Percentiles rank a stretch among this genome's conserved stretches.
Evolutionary conservation across 2,888 invertebrate genomes (phyloP).

Genomic region (Steinernema carpocapsae): DNA sequence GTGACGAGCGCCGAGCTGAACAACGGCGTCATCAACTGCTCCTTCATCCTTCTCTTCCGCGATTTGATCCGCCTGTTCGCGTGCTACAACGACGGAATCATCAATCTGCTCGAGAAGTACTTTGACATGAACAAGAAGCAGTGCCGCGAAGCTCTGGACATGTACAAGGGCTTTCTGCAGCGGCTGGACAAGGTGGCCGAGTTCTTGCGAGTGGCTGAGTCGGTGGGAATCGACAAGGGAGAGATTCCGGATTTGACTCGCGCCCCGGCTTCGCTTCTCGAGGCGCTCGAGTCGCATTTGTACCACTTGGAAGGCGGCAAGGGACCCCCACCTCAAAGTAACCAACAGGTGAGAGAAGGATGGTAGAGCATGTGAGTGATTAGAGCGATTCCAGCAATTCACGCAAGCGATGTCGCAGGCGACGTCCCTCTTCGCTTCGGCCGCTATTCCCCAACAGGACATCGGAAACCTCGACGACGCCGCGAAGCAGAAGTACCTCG

Average conservation of each 20-base stretch:
- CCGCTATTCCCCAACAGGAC: neutral
- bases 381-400: neutral
- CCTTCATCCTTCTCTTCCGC: slow-evolving; percentile 96
- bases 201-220: slow-evolving; percentile 84
- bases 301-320: slow-evolving; percentile 83
- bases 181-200: slow-evolving; percentile 98
- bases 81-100: slow-evolving; percentile 99
- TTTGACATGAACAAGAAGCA: slow-evolving; percentile 99
- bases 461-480: slow-evolving; percentile 79
- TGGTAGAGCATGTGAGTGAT: slow-evolving; percentile 13
- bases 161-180: slow-evolving; percentile 95
- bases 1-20: slow-evolving; percentile 86
- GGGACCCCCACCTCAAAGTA: slow-evolving; percentile 52
- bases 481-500: slow-evolving; percentile 83
- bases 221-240: slow-evolving; percentile 96
- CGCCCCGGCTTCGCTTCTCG: slow-evolving; percentile 93
- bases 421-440: slow-evolving; percentile 37
- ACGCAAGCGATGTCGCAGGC: slow-evolving; percentile 41
- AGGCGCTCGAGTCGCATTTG: slow-evolving; percentile 94
- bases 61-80: slow-evolving; percentile 98
- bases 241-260: slow-evolving; percentile 97
- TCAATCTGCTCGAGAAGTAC: slow-evolving; percentile 96
- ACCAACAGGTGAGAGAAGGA: slow-evolving; percentile 48
- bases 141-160: slow-evolving; percentile 92
- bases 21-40: slow-evolving; percentile 98